Percentiles rank a stretch among this genome's conserved stretches.
phyloP scores from a whole-genome alignment of 2,113 vertebrate genomes.

The Paramormyrops kingsleyae region DNA sequence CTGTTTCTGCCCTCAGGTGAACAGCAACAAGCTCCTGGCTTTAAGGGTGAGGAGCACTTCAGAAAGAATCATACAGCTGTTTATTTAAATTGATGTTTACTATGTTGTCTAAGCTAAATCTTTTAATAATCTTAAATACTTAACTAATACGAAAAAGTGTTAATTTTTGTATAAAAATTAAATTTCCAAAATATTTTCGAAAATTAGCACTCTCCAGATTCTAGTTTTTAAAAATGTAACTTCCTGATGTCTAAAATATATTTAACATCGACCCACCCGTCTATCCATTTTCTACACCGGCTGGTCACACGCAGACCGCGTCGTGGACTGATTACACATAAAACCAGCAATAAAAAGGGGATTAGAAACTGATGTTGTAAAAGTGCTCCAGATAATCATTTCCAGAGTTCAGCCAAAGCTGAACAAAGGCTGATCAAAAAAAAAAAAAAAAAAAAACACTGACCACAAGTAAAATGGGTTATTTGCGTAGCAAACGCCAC shows the following conservation, averaged over 20 bases:
- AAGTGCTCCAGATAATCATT: neutral
- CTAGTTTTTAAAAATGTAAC: neutral
- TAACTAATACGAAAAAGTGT: neutral
- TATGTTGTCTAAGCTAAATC: neutral
- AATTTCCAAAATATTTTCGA: neutral
- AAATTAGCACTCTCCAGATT: neutral
- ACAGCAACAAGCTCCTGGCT: constrained; percentile 14
- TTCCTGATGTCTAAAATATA: neutral
- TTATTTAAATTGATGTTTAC: neutral
- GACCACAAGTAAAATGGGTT: neutral
- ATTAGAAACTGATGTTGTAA: neutral
- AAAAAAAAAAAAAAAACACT: neutral
- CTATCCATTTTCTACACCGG: neutral
- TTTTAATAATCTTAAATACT: neutral
- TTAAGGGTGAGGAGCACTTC: neutral
- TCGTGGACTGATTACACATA: neutral
- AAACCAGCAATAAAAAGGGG: neutral
- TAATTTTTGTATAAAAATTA: neutral
- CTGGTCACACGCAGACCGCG: neutral
- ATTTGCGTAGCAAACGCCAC: neutral
- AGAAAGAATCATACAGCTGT: neutral
- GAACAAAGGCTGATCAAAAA: neutral
- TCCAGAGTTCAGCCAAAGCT: neutral
- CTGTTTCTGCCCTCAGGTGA: constrained; percentile 56
- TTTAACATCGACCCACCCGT: neutral